Evolutionary conservation across 1,140 invertebrate genomes (phyloP).

Genomic region (Thaumetopoea pityocampa): DNA sequence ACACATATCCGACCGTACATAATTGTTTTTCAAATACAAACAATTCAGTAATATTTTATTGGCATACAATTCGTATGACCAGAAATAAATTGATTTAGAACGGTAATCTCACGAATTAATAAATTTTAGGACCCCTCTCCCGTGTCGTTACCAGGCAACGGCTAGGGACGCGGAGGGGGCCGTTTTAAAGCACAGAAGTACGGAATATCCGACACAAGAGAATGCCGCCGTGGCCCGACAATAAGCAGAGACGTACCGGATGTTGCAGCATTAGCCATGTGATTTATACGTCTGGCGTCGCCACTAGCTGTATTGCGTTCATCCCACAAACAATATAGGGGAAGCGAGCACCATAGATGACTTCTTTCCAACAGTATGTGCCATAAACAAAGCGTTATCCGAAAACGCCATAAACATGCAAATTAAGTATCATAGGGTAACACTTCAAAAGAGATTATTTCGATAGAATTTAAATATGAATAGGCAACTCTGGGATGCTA

Average conservation of each 20-base stretch:
- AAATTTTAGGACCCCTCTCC: conserved; percentile 40
- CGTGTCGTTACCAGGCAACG: conserved; percentile 27
- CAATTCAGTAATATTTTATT: background rate
- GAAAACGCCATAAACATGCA: conserved; percentile 40
- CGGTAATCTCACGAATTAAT: conserved; percentile 51
- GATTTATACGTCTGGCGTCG: conserved; percentile 70
- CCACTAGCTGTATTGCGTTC: conserved; percentile 40
- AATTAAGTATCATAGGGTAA: conserved; percentile 32
- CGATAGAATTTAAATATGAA: conserved; percentile 42
- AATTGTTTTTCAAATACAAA: background rate
- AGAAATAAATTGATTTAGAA: conserved; percentile 25
- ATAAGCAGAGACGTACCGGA: conserved; percentile 52
- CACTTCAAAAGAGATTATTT: conserved; percentile 39
- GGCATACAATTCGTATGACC: conserved; percentile 1
- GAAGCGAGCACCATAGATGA: conserved; percentile 16
- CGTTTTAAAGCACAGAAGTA: conserved; percentile 26
- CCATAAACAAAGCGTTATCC: conserved; percentile 22
- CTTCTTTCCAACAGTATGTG: conserved; percentile 7
- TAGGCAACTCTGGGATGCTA: conserved; percentile 7
- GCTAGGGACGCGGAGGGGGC: conserved; percentile 25
- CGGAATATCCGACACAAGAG: conserved; percentile 42
- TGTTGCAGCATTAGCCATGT: conserved; percentile 59
- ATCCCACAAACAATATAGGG: conserved; percentile 50
- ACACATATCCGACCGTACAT: too few relatives aligned
- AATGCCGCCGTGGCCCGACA: conserved; percentile 39